Evolutionary conservation across 2,888 invertebrate species (phyloP).

Genomic region (Drosophila prolongata): DNA sequence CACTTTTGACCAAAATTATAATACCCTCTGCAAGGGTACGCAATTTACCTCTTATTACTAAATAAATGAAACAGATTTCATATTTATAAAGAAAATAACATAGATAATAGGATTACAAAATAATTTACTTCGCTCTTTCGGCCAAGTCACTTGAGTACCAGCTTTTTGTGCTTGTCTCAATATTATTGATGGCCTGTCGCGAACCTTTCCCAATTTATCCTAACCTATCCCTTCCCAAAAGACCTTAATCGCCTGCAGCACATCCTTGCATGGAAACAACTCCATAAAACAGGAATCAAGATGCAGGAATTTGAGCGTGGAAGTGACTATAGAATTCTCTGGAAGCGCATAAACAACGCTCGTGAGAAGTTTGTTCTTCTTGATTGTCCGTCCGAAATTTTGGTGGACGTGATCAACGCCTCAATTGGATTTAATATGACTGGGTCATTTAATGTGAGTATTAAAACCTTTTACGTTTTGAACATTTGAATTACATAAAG

Average conservation of each 20-base stretch:
- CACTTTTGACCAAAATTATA: too few species aligned
- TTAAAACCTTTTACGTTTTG: neutral
- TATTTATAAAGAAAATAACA: too few species aligned
- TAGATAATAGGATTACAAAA: too few species aligned
- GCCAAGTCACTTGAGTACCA: too few species aligned
- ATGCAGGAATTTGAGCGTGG: slow-evolving; percentile 87
- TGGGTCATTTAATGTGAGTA: slow-evolving; percentile 80
- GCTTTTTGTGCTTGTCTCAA: too few species aligned
- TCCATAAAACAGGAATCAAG: slow-evolving; percentile 88
- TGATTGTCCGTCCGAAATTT: slow-evolving; percentile 89
- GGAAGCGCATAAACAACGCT: slow-evolving; percentile 87
- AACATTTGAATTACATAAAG: too few species aligned
- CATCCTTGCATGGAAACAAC: slow-evolving; percentile 89
- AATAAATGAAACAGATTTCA: too few species aligned
- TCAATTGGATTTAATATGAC: slow-evolving; percentile 83
- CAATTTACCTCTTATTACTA: too few species aligned
- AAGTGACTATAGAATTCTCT: slow-evolving; percentile 80
- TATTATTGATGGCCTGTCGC: neutral
- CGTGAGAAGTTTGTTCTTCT: slow-evolving; percentile 90
- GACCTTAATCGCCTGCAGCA: slow-evolving; percentile 90
- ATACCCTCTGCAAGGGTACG: too few species aligned
- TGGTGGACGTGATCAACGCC: slow-evolving; percentile 87
- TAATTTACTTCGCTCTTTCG: too few species aligned
- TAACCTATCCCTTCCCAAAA: slow-evolving; percentile 38
- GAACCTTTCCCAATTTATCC: neutral